A percentile compares a stretch with the other conserved stretches of the same genome.
phyloP scores from a whole-genome alignment of 2,888 invertebrate genomes.

The Bursaphelenchus okinawaensis region DNA sequence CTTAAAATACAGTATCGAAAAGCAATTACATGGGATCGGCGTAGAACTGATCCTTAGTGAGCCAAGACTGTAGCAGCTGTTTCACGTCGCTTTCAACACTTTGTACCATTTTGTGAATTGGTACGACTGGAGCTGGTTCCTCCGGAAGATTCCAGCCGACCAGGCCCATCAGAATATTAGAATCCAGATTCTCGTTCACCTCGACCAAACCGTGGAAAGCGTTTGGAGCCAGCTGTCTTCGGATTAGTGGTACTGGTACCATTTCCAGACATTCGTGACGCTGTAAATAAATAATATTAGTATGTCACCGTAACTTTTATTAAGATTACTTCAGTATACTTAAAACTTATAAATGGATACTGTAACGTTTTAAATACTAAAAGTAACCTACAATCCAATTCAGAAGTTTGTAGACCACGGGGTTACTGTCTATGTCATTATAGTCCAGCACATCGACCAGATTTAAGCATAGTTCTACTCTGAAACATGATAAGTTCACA shows the following conservation, averaged over 20 bases:
- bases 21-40: background rate
- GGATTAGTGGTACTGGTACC: background rate
- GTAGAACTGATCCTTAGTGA: background rate
- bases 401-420: background rate
- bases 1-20: too few relatives aligned
- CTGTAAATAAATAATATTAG: too few relatives aligned
- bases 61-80: background rate
- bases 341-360: too few relatives aligned
- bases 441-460: background rate
- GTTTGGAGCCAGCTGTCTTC: background rate
- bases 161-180: background rate
- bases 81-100: background rate
- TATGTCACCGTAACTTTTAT: too few relatives aligned
- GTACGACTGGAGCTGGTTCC: background rate
- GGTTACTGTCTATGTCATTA: background rate
- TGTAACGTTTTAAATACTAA: background rate
- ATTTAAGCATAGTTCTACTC: background rate
- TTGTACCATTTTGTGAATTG: background rate
- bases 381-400: background rate
- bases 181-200: background rate
- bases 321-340: too few relatives aligned
- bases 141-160: background rate
- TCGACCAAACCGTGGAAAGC: background rate
- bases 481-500: background rate
- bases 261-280: background rate